Base-by-base conservation (phyloP, 2,888 invertebrate genomes). In the Teleiodes luculella region DNA sequence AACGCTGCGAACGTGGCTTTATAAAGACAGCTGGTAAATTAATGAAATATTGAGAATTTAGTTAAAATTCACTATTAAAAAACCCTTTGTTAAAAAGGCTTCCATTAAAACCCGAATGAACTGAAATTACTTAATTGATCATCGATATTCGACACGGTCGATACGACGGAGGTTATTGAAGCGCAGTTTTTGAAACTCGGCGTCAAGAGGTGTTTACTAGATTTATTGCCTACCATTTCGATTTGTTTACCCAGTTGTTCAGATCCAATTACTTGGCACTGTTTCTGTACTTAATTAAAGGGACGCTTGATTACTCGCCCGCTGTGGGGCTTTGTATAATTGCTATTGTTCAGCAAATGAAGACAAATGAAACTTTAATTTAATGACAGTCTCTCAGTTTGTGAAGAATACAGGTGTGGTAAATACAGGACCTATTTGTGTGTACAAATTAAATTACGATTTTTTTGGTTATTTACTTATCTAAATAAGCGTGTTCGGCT, bases 281-380 rank as follows among this genome's bases (percentile, higher is more conserved):
- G 87, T 86, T 88, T 86, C 88, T 89, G 88, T 88, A 86, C 88
- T 88, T 89, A 89, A 89, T 89, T 89, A 89, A 87, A 89, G 88
- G 88, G 88, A 86, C 88, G 88, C 82, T 87, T 88, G 88, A 89
- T 89, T 88, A 89, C 88, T 85, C 86, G 83, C 86, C 88, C 86
- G 87, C 88, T 84, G 83, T 79, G 87, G 86, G 85, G 86, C 86
- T 86, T 85, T 87, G 86, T 88, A 87, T 88, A 89, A 89, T 89
- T 88, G 88, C 88, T 88, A 87, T 89, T 89, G 88, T 89, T 88
- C 88, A 88, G 88, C 86, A 88, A 89, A 89, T 89, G 87, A 87
- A 89, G 88, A 89, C 88, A 88, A 89, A 89, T 89, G 86, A 89
- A 89, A 89, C 85, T 89, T 88, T 88, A 88, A 88, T 89, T 88